A percentile compares a stretch with the other conserved stretches of the same genome.
These are phyloP conservation scores for Cygnus buccinator DNA, from an alignment of 2,113 vertebrate genomes.

Conservation along the genomic window DNA sequence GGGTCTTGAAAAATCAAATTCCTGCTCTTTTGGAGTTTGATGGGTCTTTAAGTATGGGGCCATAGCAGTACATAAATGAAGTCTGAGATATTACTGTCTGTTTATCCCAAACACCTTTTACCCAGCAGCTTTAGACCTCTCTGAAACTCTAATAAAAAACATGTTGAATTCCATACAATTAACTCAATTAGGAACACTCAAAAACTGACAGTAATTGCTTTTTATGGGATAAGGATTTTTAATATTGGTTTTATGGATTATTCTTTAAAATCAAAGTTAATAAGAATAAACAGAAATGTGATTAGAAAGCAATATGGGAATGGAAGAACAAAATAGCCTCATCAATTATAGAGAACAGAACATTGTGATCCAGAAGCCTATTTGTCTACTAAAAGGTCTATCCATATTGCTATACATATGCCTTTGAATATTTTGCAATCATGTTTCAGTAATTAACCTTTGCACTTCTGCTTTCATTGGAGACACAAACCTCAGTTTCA, in stretches of 20 bases:
- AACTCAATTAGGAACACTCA: background rate
- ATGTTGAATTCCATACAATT: background rate
- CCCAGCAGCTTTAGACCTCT: background rate
- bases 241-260: background rate
- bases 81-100: background rate
- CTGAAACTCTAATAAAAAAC: background rate
- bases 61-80: background rate
- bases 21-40: background rate
- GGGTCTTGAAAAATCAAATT: background rate
- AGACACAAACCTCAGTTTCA: background rate
- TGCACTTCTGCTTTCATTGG: background rate
- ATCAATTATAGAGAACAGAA: background rate
- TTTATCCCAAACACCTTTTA: background rate
- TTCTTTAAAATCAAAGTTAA: background rate
- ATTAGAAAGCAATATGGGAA: background rate
- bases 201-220: background rate
- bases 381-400: background rate
- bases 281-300: background rate
- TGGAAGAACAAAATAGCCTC: background rate
- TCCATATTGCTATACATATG: background rate
- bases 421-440: background rate
- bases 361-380: background rate
- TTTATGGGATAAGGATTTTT: background rate
- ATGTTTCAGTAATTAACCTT: background rate
- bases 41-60: background rate